Evolutionary conservation across 2,113 vertebrate species (phyloP).

Genomic region (Thamnaconus septentrionalis): DNA sequence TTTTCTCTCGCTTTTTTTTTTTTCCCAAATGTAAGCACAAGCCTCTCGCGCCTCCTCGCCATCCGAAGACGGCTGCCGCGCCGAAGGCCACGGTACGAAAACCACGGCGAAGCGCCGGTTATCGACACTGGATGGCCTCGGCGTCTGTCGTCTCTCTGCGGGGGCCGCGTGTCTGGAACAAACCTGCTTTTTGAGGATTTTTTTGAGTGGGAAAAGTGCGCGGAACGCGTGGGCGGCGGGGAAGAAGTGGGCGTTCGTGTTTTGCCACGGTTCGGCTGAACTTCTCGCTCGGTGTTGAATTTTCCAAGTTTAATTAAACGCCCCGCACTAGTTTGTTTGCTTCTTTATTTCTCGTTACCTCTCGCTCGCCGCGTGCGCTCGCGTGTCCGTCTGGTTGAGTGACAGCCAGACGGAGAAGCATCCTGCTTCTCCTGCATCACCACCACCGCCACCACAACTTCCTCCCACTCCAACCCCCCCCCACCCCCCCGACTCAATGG

Average conservation of each 20-base stretch:
- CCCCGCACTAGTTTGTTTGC: background rate
- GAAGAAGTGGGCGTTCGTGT: constrained; percentile 29
- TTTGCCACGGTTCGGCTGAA: constrained; percentile 42
- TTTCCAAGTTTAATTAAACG: constrained; percentile 38
- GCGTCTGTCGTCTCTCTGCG: too few species aligned
- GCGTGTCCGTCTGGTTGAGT: constrained; percentile 52
- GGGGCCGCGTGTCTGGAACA: background rate
- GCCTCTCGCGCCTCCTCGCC: too few species aligned
- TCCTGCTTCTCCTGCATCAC: constrained; percentile 45
- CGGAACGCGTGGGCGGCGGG: constrained; percentile 13
- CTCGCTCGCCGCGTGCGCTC: background rate
- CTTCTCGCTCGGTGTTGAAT: constrained; percentile 34
- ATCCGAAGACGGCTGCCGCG: too few species aligned
- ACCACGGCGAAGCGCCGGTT: too few species aligned
- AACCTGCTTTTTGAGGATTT: background rate
- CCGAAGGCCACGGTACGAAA: too few species aligned
- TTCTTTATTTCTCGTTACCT: background rate
- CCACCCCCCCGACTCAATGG: constrained; percentile 54
- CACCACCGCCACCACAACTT: background rate
- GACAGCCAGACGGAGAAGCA: constrained; percentile 57
- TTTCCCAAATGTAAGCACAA: too few species aligned
- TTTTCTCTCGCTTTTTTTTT: too few species aligned
- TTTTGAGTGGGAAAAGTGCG: background rate
- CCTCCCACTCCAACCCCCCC: constrained; percentile 27
- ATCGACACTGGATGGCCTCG: too few species aligned